These are phyloP conservation scores for Volucella zonaria DNA, from an alignment of 2,888 invertebrate genomes.

Conservation along the genomic window DNA sequence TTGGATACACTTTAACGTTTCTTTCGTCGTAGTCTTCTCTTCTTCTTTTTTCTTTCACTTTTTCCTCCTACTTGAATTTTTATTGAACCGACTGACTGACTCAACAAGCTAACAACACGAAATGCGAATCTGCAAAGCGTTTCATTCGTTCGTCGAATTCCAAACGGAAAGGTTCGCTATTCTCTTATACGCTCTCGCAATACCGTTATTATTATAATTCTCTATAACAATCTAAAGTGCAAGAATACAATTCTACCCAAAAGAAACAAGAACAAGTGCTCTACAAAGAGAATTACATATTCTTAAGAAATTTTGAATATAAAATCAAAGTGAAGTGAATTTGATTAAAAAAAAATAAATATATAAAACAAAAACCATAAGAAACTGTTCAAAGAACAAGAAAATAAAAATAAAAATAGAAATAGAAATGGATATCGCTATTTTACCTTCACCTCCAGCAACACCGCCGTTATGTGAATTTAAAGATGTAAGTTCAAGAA, in stretches of 20 bases:
- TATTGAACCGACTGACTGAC: slow-evolving; percentile 53
- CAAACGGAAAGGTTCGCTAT: slow-evolving; percentile 79
- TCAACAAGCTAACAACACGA: slow-evolving; percentile 72
- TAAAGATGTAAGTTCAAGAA: slow-evolving; percentile 80
- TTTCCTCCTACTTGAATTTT: slow-evolving; percentile 61
- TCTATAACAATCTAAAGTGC: slow-evolving; percentile 21
- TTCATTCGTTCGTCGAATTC: slow-evolving; percentile 82
- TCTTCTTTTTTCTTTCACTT: slow-evolving; percentile 22
- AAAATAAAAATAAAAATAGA: slow-evolving; percentile 47
- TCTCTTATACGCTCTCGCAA: slow-evolving; percentile 48
- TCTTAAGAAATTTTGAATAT: slow-evolving; percentile 3
- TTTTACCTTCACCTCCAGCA: slow-evolving; percentile 87
- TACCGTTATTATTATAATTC: slow-evolving; percentile 15
- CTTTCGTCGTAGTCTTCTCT: slow-evolving; percentile 15
- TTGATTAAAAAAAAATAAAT: no score
- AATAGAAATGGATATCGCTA: slow-evolving; percentile 80
- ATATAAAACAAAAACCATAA: slow-evolving; percentile 40
- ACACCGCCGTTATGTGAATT: slow-evolving; percentile 87
- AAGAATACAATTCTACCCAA: slow-evolving; percentile 16
- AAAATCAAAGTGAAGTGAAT: slow-evolving; percentile 45
- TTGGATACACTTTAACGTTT: slow-evolving; percentile 39
- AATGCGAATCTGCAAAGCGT: slow-evolving; percentile 76
- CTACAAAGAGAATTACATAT: slow-evolving; percentile 17
- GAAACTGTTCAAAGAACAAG: slow-evolving; percentile 42
- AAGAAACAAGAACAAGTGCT: slow-evolving; percentile 39